These are phyloP conservation scores for Brachystomella parvula DNA, from an alignment of 1,140 invertebrate genomes.

Conservation along the genomic window DNA sequence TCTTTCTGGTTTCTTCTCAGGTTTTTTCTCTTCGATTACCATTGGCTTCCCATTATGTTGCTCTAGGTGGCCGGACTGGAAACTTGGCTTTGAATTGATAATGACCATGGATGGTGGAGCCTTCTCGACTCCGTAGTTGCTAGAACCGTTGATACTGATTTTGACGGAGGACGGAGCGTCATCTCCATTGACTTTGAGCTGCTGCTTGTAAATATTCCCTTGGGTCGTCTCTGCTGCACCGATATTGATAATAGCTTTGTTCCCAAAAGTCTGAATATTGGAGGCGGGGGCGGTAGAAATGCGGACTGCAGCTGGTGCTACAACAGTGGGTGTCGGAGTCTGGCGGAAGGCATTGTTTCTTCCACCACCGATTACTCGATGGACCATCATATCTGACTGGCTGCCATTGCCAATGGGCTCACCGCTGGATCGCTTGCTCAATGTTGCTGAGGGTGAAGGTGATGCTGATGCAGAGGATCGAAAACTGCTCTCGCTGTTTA, in stretches of 20 bases:
- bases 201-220: slow-evolving; percentile 17
- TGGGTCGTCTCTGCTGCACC: not conserved
- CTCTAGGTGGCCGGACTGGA: not conserved
- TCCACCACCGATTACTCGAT: not conserved
- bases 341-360: slow-evolving; percentile 2
- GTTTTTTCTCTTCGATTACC: not conserved
- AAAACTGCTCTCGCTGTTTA: not conserved
- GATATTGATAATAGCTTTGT: slow-evolving; percentile 36
- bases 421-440: not conserved
- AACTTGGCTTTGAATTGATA: not conserved
- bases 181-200: slow-evolving; percentile 19
- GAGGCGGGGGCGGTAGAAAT: slow-evolving; percentile 24
- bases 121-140: not conserved
- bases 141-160: slow-evolving; percentile 12
- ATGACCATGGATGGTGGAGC: slow-evolving; percentile 9
- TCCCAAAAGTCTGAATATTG: slow-evolving; percentile 32
- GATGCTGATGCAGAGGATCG: not conserved
- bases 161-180: slow-evolving; percentile 3
- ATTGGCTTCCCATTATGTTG: slow-evolving; percentile 1
- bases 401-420: not conserved
- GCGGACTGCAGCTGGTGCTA: not conserved
- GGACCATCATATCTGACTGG: not conserved
- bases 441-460: not conserved
- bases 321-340: slow-evolving; percentile 18
- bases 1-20: not conserved